These are phyloP conservation scores for Gallinago jamesoni DNA, from an alignment of 2,113 vertebrate genomes.

Conservation along the genomic window DNA sequence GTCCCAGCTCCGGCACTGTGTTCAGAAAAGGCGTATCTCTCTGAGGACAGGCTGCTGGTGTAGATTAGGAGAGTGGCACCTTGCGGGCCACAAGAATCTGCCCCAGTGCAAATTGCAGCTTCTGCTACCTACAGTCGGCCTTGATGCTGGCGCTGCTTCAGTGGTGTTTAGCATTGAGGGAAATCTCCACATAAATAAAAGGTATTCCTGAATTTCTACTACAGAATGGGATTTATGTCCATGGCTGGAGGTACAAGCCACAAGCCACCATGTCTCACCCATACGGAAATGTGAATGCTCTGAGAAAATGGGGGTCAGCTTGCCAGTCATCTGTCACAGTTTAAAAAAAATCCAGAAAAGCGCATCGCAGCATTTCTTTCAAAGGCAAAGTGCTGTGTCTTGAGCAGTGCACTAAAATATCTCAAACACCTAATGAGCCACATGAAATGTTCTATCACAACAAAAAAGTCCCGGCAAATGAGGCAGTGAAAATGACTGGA, in stretches of 20 bases:
- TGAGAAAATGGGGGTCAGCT: neutral
- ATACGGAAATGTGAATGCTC: neutral
- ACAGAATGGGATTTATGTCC: neutral
- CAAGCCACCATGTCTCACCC: neutral
- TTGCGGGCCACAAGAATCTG: neutral
- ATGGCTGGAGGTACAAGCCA: neutral
- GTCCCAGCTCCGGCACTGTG: neutral
- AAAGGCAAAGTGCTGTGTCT: neutral
- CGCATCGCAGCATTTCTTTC: neutral
- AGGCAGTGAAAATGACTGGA: neutral
- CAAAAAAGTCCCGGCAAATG: neutral
- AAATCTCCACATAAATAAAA: neutral
- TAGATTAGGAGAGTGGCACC: neutral
- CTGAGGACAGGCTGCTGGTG: neutral
- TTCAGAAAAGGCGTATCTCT: neutral
- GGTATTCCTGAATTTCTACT: neutral
- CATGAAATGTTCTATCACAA: neutral
- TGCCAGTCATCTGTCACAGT: neutral
- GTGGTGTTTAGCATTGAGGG: neutral
- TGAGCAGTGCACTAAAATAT: neutral
- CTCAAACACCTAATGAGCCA: neutral
- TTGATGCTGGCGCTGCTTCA: neutral
- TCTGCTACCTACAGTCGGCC: neutral
- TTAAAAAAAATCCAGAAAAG: neutral
- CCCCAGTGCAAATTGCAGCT: neutral